Percentiles rank a stretch among this genome's conserved stretches.
Evolutionary conservation across 2,113 vertebrate genomes (phyloP).

Genomic region (Laticauda colubrina): DNA sequence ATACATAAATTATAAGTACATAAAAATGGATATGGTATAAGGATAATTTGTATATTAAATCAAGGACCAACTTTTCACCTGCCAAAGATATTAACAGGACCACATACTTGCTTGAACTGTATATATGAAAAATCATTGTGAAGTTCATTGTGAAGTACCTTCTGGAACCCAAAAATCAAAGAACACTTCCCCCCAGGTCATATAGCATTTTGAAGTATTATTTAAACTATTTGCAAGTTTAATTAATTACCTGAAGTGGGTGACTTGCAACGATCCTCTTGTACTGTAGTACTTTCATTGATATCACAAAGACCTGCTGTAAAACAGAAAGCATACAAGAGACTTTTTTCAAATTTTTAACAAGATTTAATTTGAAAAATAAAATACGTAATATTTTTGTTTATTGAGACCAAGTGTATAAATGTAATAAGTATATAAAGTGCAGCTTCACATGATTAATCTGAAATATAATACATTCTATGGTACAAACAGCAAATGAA

Average conservation of each 20-base stretch:
- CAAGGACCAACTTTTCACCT: neutral
- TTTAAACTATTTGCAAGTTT: slow-evolving; percentile 49
- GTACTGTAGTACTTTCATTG: slow-evolving; percentile 85
- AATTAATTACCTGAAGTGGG: slow-evolving; percentile 91
- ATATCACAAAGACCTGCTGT: slow-evolving; percentile 92
- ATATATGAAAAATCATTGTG: slow-evolving; percentile 8
- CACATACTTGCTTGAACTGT: neutral
- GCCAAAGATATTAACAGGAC: neutral
- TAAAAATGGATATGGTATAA: neutral
- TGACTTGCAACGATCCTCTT: slow-evolving; percentile 97
- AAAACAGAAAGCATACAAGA: slow-evolving; percentile 46
- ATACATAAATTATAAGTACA: neutral
- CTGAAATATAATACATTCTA: neutral
- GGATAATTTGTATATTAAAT: neutral
- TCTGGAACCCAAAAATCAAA: neutral
- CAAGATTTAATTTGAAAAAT: neutral
- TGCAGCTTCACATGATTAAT: neutral
- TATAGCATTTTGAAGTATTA: neutral
- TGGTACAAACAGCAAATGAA: neutral
- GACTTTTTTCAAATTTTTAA: neutral
- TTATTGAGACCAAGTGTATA: neutral
- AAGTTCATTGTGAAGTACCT: neutral
- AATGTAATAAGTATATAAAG: neutral
- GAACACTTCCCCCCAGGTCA: neutral
- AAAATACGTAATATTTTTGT: neutral